Percentiles rank a stretch among this genome's conserved stretches.
Conservation (phyloP, 2,113 vertebrate genomes). For the Agapornis roseicollis region DNA sequence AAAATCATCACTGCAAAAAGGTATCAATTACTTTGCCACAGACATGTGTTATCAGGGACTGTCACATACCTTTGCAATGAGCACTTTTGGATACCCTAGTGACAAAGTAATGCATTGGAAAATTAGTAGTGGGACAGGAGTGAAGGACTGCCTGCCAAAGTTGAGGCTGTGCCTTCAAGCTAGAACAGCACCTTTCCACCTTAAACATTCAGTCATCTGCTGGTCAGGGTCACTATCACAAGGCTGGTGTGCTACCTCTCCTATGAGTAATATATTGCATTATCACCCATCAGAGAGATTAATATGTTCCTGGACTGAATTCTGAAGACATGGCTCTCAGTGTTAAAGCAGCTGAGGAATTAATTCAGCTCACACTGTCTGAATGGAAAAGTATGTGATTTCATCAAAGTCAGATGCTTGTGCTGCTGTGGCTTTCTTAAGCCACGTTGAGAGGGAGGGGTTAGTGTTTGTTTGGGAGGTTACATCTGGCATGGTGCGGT, state of each 20-base stretch:
- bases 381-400: constrained; percentile 16
- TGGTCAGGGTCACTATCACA: constrained; percentile 58
- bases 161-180: constrained; percentile 20
- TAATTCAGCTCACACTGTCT: constrained; percentile 3
- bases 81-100: constrained; percentile 41
- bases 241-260: constrained; percentile 19
- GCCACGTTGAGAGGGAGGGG: not conserved
- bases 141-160: constrained; percentile 57
- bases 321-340: constrained; percentile 31
- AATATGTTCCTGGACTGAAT: constrained; percentile 17
- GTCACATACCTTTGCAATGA: constrained; percentile 64
- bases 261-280: constrained; percentile 49
- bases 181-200: constrained; percentile 6
- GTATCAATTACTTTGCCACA: constrained; percentile 63
- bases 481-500: not conserved
- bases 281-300: constrained; percentile 30
- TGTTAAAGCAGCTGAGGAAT: constrained; percentile 42
- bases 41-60: constrained; percentile 65
- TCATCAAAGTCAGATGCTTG: not conserved
- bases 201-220: constrained; percentile 58
- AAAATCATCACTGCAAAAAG: constrained; percentile 60
- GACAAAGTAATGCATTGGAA: constrained; percentile 53
- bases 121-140: constrained; percentile 57
- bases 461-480: not conserved
- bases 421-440: not conserved